phyloP scores from a whole-genome alignment of 2,888 invertebrate genomes.

The Drosophila cyrtoloma region DNA sequence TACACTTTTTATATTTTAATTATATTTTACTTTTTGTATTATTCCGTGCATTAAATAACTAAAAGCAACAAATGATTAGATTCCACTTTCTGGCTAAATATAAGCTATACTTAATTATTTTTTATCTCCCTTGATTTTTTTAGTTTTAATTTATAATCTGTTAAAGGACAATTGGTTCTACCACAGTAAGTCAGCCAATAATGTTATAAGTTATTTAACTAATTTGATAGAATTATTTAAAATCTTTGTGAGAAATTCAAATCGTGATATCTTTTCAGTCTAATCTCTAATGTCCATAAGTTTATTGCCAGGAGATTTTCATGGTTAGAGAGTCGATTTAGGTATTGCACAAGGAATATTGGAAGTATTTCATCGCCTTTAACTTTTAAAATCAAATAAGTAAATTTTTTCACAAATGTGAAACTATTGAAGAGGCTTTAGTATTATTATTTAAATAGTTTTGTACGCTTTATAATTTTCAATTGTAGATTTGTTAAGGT shows the following conservation, averaged over 20 bases:
- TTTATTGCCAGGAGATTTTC: no score
- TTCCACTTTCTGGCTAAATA: neutral
- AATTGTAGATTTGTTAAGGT: neutral
- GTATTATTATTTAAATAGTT: no score
- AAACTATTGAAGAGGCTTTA: neutral
- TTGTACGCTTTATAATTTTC: fast-evolving
- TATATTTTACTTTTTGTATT: neutral
- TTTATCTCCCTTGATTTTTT: neutral
- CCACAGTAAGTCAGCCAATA: neutral
- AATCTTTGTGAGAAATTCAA: neutral
- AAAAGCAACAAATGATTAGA: neutral
- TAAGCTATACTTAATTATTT: neutral
- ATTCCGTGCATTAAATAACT: neutral
- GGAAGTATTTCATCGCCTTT: neutral
- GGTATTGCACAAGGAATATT: neutral
- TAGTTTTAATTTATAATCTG: neutral
- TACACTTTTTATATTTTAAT: neutral
- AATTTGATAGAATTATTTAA: neutral
- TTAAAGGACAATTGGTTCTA: fast-evolving
- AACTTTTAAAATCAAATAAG: no score
- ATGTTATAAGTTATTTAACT: neutral
- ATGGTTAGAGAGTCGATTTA: neutral
- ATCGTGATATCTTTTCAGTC: neutral
- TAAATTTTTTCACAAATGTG: fast-evolving
- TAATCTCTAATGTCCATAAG: neutral